A percentile compares a stretch with the other conserved stretches of the same genome.
Evolutionary conservation across 2,888 invertebrate species (phyloP).

Genomic region (Hirtodrosophila cameraria): DNA sequence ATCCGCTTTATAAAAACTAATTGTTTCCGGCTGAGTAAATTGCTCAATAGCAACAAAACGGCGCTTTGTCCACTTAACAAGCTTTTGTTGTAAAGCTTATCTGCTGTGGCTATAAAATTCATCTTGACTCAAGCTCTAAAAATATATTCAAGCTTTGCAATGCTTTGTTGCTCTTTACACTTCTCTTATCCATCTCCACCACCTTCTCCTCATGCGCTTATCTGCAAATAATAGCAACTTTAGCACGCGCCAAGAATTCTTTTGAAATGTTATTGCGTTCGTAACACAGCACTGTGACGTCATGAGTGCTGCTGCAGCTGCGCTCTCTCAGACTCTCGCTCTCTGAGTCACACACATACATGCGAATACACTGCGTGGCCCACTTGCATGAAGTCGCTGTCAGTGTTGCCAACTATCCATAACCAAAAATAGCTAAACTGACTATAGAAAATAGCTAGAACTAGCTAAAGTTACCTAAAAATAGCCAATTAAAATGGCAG

Average conservation of each 20-base stretch:
- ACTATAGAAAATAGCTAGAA: no score
- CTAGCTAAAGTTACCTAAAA: no score
- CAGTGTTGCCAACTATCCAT: no score
- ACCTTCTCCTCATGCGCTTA: constrained; percentile 3
- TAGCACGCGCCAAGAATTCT: constrained; percentile 53
- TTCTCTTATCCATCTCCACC: neutral
- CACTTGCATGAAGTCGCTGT: constrained; percentile 44
- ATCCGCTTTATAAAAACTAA: constrained; percentile 55
- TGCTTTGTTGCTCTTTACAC: neutral
- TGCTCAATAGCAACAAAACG: constrained; percentile 23
- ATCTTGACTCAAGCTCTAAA: constrained; percentile 46
- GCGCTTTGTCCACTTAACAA: constrained; percentile 17
- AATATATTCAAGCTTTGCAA: constrained; percentile 7
- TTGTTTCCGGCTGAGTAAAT: constrained; percentile 72
- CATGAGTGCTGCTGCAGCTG: constrained; percentile 38
- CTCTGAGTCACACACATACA: constrained; percentile 1
- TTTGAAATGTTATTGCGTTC: constrained; percentile 7
- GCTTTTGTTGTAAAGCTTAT: constrained; percentile 35
- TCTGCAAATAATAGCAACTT: constrained; percentile 19
- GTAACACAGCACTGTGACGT: constrained; percentile 16
- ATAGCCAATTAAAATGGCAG: no score
- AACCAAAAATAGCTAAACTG: no score
- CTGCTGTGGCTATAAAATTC: constrained; percentile 8
- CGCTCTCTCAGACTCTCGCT: constrained; percentile 18
- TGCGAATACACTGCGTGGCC: constrained; percentile 40